Conservation (phyloP, 1,140 invertebrate genomes). For the Temnothorax longispinosus region DNA sequence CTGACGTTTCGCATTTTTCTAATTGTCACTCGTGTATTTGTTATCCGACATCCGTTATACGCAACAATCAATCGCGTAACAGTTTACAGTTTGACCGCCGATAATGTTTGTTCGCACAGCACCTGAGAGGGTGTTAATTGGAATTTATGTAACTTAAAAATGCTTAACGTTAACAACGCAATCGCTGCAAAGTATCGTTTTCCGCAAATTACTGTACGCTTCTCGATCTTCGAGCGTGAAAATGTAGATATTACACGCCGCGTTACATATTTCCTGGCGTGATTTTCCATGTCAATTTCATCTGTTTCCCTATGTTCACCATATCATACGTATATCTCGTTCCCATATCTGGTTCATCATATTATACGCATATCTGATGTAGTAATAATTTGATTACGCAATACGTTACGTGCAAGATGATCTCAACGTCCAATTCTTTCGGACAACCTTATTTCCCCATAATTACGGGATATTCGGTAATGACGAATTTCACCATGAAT, state of each 20-base stretch:
- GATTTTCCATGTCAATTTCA: slow-evolving; percentile 18
- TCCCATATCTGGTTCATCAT: not conserved
- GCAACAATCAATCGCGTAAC: slow-evolving; percentile 20
- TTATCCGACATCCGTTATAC: not conserved
- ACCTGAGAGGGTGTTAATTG: slow-evolving; percentile 16
- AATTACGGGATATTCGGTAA: not conserved
- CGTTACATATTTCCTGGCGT: not conserved
- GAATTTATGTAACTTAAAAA: slow-evolving; percentile 49
- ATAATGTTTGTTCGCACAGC: slow-evolving; percentile 17
- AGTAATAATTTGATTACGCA: not conserved
- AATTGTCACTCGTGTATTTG: not conserved
- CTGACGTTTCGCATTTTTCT: not conserved
- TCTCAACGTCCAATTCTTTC: not conserved
- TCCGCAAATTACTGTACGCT: slow-evolving; percentile 7
- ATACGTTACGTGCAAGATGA: slow-evolving; percentile 1
- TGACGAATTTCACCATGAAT: not conserved
- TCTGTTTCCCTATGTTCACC: not conserved
- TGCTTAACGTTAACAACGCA: slow-evolving; percentile 24
- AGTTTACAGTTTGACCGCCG: not conserved
- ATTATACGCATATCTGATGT: not conserved
- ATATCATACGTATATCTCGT: not conserved
- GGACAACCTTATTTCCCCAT: not conserved
- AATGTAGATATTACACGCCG: slow-evolving; percentile 35
- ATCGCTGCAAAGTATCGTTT: slow-evolving; percentile 28
- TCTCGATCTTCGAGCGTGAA: slow-evolving; percentile 22